Conservation (phyloP, 2,888 invertebrate species). For the Alitta virens region DNA sequence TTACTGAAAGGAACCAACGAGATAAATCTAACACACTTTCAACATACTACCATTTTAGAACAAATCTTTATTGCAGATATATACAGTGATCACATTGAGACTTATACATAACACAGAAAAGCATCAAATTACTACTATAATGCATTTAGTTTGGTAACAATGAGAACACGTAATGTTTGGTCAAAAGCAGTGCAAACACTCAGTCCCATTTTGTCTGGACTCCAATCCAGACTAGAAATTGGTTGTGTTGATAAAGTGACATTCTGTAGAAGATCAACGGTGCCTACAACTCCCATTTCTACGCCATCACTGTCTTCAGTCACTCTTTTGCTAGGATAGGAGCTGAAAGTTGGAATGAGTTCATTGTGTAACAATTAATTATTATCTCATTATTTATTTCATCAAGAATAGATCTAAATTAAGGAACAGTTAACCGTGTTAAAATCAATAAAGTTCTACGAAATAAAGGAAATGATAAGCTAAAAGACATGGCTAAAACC, state of each 20-base stretch:
- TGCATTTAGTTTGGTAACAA: slow-evolving; percentile 75
- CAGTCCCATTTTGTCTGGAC: slow-evolving; percentile 82
- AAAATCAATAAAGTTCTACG: too few species aligned
- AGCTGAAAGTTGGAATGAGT: slow-evolving; percentile 60
- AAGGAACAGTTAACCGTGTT: too few species aligned
- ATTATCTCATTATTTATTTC: background rate
- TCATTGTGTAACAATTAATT: background rate
- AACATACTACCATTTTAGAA: too few species aligned
- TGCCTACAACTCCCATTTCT: slow-evolving; percentile 75
- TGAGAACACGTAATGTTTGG: slow-evolving; percentile 80
- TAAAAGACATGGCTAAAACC: background rate
- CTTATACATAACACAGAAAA: too few species aligned
- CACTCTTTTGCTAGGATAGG: slow-evolving; percentile 77
- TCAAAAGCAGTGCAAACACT: slow-evolving; percentile 89
- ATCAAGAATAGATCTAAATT: background rate
- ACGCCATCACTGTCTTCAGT: slow-evolving; percentile 71
- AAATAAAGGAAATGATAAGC: background rate
- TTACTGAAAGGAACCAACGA: too few species aligned
- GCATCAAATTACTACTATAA: background rate
- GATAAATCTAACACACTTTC: too few species aligned
- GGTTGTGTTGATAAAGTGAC: slow-evolving; percentile 82
- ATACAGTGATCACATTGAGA: too few species aligned
- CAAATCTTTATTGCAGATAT: too few species aligned
- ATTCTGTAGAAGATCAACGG: slow-evolving; percentile 74
- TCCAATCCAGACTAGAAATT: slow-evolving; percentile 87